Conservation (phyloP, 1,140 invertebrate genomes). For the Lepidurus couesii region DNA sequence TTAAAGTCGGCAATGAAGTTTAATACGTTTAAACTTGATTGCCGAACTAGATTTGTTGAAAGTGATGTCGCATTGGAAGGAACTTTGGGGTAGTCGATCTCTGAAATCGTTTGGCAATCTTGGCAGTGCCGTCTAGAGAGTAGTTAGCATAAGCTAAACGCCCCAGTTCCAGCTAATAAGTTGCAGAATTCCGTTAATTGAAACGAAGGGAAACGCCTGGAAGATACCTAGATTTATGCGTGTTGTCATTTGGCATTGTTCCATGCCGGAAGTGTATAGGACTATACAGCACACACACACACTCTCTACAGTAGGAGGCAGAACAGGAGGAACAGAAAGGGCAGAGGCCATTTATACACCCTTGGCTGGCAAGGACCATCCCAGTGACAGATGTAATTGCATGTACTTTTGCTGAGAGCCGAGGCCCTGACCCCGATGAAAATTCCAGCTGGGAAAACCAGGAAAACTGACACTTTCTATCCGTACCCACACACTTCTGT, state of each 20-base stretch:
- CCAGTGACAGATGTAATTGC: background rate
- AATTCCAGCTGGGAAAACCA: background rate
- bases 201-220: background rate
- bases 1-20: too few species aligned
- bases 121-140: background rate
- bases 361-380: background rate
- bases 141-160: background rate
- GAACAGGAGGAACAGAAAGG: background rate
- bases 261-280: background rate
- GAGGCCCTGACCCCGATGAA: background rate
- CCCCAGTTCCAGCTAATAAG: background rate
- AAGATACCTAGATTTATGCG: background rate
- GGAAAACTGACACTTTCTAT: too few species aligned
- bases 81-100: too few species aligned
- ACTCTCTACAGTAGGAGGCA: too few species aligned
- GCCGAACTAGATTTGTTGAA: too few species aligned
- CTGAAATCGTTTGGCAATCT: too few species aligned
- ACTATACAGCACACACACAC: too few species aligned
- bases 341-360: background rate
- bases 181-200: background rate
- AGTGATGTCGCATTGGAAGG: too few species aligned
- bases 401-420: background rate
- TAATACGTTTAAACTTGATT: too few species aligned
- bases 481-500: too few species aligned
- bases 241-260: background rate